Conservation (phyloP, 2,113 vertebrate species). For the Dryoscopus gambensis region DNA sequence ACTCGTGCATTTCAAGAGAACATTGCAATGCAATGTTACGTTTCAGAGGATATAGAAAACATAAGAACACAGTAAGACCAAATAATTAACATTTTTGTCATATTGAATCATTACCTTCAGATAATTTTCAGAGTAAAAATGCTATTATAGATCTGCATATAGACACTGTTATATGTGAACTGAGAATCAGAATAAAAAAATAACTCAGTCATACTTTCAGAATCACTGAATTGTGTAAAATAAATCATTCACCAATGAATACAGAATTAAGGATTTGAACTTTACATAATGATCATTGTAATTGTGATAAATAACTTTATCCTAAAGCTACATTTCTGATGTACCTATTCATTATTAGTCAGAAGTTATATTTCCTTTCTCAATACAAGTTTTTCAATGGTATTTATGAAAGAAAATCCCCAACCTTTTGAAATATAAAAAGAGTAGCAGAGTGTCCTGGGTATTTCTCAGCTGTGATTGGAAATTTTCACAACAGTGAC, state of each 20-base stretch:
- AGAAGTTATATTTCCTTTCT: background rate
- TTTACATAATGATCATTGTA: background rate
- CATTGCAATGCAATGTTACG: background rate
- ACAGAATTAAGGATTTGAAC: background rate
- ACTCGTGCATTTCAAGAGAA: background rate
- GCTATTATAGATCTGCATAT: background rate
- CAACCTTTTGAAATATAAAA: background rate
- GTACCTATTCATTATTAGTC: background rate
- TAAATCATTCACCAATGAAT: background rate
- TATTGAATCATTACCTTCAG: background rate
- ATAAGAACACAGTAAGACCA: background rate
- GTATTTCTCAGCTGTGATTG: background rate
- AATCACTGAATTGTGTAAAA: background rate
- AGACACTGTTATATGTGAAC: background rate
- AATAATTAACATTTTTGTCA: background rate
- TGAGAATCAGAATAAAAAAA: background rate
- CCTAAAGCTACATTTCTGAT: background rate
- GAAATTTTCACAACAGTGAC: background rate
- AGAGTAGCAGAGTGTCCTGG: background rate
- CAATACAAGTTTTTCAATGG: background rate
- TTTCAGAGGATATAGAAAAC: background rate
- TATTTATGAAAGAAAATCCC: background rate
- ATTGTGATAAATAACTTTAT: background rate
- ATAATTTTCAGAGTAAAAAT: background rate
- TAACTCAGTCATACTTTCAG: background rate